phyloP scores from a whole-genome alignment of 2,113 vertebrate genomes.

The Hydrochoerus hydrochaeris region DNA sequence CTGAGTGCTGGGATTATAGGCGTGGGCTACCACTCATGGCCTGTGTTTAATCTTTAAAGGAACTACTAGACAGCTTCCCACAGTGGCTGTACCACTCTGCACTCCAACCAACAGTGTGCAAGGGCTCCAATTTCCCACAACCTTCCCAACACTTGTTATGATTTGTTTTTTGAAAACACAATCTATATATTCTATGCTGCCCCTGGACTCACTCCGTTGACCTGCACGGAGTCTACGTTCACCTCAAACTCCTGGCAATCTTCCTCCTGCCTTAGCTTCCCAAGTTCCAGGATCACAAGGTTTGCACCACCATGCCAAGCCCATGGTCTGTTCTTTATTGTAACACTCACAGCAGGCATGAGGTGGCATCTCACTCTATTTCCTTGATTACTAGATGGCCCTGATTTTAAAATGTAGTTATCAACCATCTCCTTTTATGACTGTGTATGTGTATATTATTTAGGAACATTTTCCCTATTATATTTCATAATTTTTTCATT shows the following conservation, averaged over 20 bases:
- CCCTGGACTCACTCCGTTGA: neutral
- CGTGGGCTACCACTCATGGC: neutral
- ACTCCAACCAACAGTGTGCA: neutral
- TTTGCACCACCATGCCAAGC: neutral
- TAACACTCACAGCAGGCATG: neutral
- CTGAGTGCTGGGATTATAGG: neutral
- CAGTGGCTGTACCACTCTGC: neutral
- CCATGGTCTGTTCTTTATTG: neutral
- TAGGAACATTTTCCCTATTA: neutral
- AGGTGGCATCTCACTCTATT: neutral
- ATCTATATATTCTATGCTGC: neutral
- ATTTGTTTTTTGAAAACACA: neutral
- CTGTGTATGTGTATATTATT: neutral
- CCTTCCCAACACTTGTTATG: neutral
- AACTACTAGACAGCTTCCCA: neutral
- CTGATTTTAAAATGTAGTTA: neutral
- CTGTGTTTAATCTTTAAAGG: neutral
- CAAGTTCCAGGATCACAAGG: neutral
- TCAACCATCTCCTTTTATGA: neutral
- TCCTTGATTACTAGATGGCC: neutral
- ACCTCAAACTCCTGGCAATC: neutral
- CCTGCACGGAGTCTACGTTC: neutral
- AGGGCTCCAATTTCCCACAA: neutral
- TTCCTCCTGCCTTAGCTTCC: neutral
- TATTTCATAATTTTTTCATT: neutral